Evolutionary conservation across 2,113 vertebrate genomes (phyloP).

Genomic region (Crotalus tigris): DNA sequence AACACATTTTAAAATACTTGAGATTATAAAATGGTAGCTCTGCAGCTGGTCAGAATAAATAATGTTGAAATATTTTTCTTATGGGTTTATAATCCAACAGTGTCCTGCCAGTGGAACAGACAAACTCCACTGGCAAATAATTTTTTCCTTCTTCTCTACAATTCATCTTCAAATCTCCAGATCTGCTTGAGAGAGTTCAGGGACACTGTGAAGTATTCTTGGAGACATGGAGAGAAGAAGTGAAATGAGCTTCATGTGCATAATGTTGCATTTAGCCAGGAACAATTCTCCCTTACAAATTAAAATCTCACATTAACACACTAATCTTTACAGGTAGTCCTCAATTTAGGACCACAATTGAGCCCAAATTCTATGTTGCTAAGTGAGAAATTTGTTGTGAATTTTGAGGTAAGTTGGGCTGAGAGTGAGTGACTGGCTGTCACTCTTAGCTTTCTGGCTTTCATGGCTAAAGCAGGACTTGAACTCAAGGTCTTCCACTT

Average conservation of each 20-base stretch:
- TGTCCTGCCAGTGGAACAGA: background rate
- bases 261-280: background rate
- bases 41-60: constrained; percentile 59
- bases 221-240: background rate
- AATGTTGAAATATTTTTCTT: constrained; percentile 47
- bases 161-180: background rate
- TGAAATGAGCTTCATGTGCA: background rate
- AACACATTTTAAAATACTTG: constrained; percentile 64
- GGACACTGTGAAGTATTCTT: background rate
- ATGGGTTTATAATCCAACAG: background rate
- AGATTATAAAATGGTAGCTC: constrained; percentile 57
- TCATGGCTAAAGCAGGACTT: background rate
- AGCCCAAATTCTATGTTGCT: background rate
- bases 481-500: background rate
- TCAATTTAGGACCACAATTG: background rate
- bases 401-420: background rate
- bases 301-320: background rate
- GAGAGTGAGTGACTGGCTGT: background rate
- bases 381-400: background rate
- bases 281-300: constrained; percentile 19
- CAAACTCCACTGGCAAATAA: background rate
- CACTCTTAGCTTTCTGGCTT: background rate
- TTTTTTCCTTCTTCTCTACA: background rate
- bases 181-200: background rate
- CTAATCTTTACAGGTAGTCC: background rate